phyloP scores from a whole-genome alignment of 1,140 invertebrate genomes.

The Drosophila bifasciata region DNA sequence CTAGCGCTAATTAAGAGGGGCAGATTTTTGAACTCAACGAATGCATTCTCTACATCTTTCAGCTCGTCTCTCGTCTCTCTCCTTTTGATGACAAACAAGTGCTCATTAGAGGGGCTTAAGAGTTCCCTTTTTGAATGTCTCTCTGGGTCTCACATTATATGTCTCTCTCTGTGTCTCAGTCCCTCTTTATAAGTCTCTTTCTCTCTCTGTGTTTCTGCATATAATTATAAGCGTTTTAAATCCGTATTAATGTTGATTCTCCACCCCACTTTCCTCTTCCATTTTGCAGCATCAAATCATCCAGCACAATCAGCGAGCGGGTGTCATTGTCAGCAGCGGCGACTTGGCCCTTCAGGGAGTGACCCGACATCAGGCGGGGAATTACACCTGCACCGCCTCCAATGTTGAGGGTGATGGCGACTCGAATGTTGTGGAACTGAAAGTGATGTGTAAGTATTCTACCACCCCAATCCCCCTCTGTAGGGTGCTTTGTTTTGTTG shows the following conservation, averaged over 20 bases:
- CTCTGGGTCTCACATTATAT: neutral
- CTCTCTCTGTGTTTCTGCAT: constrained; percentile 25
- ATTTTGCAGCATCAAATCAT: constrained; percentile 89
- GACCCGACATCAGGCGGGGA: constrained; percentile 91
- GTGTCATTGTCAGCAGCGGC: constrained; percentile 92
- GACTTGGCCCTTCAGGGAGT: constrained; percentile 92
- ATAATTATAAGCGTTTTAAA: constrained; percentile 25
- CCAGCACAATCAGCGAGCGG: constrained; percentile 91
- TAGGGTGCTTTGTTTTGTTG: too few relatives aligned
- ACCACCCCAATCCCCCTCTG: too few relatives aligned
- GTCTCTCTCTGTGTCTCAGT: too few relatives aligned
- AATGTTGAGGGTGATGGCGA: constrained; percentile 95
- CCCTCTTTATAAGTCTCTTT: neutral
- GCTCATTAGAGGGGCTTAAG: constrained; percentile 30
- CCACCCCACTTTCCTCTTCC: too few relatives aligned
- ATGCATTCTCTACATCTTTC: too few relatives aligned
- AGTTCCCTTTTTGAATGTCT: neutral
- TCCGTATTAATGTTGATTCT: constrained; percentile 10
- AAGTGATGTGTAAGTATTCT: constrained; percentile 93
- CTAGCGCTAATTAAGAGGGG: constrained; percentile 32
- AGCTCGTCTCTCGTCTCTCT: too few relatives aligned
- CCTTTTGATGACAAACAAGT: neutral
- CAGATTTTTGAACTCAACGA: too few relatives aligned
- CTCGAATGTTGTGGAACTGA: constrained; percentile 91
- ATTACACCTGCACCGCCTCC: constrained; percentile 93